These are phyloP conservation scores for Leptopilina syphax DNA, from an alignment of 2,888 invertebrate species.

Conservation along the genomic window DNA sequence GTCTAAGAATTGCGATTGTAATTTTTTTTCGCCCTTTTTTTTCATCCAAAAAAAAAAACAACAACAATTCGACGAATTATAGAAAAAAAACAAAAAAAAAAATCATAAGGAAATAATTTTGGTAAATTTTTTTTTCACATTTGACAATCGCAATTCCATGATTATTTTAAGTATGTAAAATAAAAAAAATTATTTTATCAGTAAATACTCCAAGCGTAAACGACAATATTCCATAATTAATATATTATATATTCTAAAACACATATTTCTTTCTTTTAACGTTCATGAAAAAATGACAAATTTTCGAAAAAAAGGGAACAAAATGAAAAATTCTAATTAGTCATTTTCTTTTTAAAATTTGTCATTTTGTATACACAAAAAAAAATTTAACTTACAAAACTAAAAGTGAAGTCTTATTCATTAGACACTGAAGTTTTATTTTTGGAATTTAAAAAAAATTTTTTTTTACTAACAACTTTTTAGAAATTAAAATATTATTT, in stretches of 20 bases:
- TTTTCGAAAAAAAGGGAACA: constrained; percentile 30
- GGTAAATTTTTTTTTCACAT: neutral
- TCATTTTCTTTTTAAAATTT: constrained; percentile 56
- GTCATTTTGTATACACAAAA: neutral
- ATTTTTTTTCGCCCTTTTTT: neutral
- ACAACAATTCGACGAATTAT: neutral
- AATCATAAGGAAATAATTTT: constrained; percentile 10
- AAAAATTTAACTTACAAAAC: constrained; percentile 1
- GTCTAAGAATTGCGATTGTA: constrained; percentile 26
- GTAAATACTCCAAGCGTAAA: constrained; percentile 36
- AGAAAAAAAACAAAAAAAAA: neutral
- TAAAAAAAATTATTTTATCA: constrained; percentile 12
- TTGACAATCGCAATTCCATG: constrained; percentile 23
- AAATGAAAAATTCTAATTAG: constrained; percentile 45
- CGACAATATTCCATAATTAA: constrained; percentile 19
- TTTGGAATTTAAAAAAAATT: neutral
- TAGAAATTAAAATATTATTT: no score
- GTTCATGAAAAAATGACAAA: constrained; percentile 41
- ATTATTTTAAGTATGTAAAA: constrained; percentile 21
- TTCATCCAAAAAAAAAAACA: neutral
- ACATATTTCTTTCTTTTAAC: neutral
- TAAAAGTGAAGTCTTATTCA: constrained; percentile 32
- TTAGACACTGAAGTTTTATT: constrained; percentile 16
- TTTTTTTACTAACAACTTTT: neutral
- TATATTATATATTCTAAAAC: constrained; percentile 28